phyloP scores from a whole-genome alignment of 92 coral and sea anemone species.

The Epizoanthus fatuus region DNA sequence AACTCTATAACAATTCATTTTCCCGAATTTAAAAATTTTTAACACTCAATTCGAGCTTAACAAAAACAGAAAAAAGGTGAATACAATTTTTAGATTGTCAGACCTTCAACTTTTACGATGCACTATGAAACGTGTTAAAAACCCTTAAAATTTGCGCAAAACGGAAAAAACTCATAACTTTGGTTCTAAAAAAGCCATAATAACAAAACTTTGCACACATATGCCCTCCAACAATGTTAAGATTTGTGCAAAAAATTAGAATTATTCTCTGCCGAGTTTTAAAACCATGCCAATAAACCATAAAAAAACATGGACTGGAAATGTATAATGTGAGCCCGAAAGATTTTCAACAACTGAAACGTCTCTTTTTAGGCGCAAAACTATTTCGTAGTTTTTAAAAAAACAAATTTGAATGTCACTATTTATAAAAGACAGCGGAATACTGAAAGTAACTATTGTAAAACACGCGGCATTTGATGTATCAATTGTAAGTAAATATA shows the following conservation, averaged over 20 bases:
- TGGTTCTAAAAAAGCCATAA: too few species aligned
- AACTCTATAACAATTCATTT: too few species aligned
- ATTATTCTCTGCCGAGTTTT: conserved; percentile 21
- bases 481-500: conserved; percentile 17
- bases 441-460: conserved; percentile 5
- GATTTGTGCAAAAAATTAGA: neutral
- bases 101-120: too few species aligned
- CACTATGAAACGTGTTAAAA: too few species aligned
- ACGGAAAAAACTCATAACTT: too few species aligned
- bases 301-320: neutral
- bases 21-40: too few species aligned
- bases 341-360: neutral
- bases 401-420: neutral
- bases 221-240: too few species aligned
- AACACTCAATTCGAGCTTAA: too few species aligned
- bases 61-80: too few species aligned
- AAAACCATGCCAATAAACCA: neutral
- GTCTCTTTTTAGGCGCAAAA: neutral
- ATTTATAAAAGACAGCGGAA: neutral
- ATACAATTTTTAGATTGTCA: too few species aligned
- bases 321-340: conserved; percentile 7
- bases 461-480: conserved; percentile 26
- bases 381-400: neutral
- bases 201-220: too few species aligned
- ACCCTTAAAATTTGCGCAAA: too few species aligned